phyloP scores from a whole-genome alignment of 2,888 invertebrate genomes.

The Corythucha ciliata region DNA sequence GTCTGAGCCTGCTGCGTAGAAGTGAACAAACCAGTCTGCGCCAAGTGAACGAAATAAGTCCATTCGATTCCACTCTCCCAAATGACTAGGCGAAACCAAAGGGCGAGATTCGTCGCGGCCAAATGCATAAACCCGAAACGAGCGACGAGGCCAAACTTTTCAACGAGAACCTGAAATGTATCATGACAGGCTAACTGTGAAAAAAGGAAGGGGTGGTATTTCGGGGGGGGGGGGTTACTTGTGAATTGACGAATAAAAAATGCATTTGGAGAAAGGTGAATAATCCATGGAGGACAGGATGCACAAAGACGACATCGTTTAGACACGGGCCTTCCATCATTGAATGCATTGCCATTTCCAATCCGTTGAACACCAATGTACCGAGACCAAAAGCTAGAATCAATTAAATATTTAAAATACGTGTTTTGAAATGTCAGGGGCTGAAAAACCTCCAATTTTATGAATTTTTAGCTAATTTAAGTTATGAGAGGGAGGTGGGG shows the following conservation, averaged over 20 bases:
- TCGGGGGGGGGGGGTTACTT: no score
- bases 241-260: constrained; percentile 49
- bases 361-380: constrained; percentile 47
- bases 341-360: constrained; percentile 50
- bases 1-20: constrained; percentile 37
- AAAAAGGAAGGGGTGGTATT: not conserved
- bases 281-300: constrained; percentile 48
- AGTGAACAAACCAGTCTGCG: constrained; percentile 38
- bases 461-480: no score
- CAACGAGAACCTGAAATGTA: constrained; percentile 44
- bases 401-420: constrained; percentile 4
- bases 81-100: constrained; percentile 47
- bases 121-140: constrained; percentile 49
- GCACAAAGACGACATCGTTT: constrained; percentile 46
- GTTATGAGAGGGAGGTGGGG: no score
- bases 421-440: not conserved
- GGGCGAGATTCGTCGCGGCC: constrained; percentile 47
- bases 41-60: constrained; percentile 45
- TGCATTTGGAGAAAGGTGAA: constrained; percentile 52
- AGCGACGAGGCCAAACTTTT: constrained; percentile 45
- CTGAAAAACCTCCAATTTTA: no score
- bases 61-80: constrained; percentile 49
- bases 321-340: constrained; percentile 46
- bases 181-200: not conserved
- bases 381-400: constrained; percentile 47